phyloP scores from a whole-genome alignment of 30 jellyfish, hydroid and myxozoan genomes.

The Hydractinia symbiolongicarpus region DNA sequence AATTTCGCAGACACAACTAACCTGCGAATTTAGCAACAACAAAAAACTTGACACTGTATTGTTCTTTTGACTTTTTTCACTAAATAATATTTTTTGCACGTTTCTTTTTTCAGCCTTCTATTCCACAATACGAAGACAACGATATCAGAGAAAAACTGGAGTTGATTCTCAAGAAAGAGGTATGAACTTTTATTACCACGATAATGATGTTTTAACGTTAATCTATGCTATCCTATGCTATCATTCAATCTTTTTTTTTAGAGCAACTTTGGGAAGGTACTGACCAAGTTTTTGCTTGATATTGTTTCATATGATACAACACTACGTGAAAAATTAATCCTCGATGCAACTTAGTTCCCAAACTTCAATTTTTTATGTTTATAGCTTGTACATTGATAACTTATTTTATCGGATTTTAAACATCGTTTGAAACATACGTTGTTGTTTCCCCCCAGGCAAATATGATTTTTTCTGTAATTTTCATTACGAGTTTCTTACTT shows the following conservation, averaged over 20 bases:
- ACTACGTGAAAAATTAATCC: background rate
- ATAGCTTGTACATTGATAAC: no score
- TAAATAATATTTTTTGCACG: background rate
- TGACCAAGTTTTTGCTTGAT: background rate
- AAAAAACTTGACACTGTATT: background rate
- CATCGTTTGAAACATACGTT: no score
- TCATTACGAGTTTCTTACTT: no score
- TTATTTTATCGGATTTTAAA: no score
- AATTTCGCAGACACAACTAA: no score
- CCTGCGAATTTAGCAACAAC: no score
- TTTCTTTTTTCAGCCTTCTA: background rate
- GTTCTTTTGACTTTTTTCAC: background rate
- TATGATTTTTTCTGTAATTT: no score
- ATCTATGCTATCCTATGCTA: no score
- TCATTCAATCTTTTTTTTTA: background rate
- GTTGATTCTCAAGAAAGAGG: slow-evolving; percentile 39
- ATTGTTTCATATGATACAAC: background rate
- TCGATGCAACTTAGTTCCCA: no score
- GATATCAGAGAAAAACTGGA: slow-evolving; percentile 47
- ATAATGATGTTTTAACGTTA: no score
- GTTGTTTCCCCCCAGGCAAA: no score
- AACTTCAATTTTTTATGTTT: no score
- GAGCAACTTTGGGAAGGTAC: slow-evolving; percentile 14
- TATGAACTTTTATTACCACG: background rate
- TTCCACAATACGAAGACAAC: slow-evolving; percentile 33